Evolutionary conservation across 1,140 invertebrate species (phyloP).

Genomic region (Chelonus insularis): DNA sequence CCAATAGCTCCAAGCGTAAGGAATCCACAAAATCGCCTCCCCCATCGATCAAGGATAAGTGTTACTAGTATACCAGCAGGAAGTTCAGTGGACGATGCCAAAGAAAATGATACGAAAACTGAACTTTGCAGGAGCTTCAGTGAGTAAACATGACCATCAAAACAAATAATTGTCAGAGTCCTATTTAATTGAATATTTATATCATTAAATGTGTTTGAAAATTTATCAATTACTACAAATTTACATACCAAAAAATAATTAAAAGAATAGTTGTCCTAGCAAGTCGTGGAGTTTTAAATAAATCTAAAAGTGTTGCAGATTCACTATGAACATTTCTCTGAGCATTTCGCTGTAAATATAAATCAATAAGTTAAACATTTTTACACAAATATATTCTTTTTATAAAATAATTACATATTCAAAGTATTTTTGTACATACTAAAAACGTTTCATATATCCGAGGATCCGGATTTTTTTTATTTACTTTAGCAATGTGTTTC

Average conservation of each 20-base stretch:
- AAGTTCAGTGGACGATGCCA: slow-evolving; percentile 71
- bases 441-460: slow-evolving; percentile 44
- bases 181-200: slow-evolving; percentile 44
- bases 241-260: slow-evolving; percentile 58
- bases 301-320: slow-evolving; percentile 59
- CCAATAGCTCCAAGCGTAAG: slow-evolving; percentile 61
- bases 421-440: no score
- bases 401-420: no score
- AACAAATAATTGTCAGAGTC: slow-evolving; percentile 65
- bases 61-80: slow-evolving; percentile 70
- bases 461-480: slow-evolving; percentile 43
- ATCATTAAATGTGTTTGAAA: neutral
- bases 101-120: slow-evolving; percentile 71
- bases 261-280: slow-evolving; percentile 63
- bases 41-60: slow-evolving; percentile 68
- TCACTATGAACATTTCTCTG: slow-evolving; percentile 42
- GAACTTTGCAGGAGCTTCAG: slow-evolving; percentile 67
- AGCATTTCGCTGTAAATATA: slow-evolving; percentile 43
- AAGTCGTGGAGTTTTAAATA: slow-evolving; percentile 64
- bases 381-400: slow-evolving; percentile 9
- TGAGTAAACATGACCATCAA: slow-evolving; percentile 71
- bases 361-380: neutral
- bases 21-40: slow-evolving; percentile 65
- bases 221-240: neutral
- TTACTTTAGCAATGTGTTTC: slow-evolving; percentile 49